A percentile compares a stretch with the other conserved stretches of the same genome.
phyloP scores from a whole-genome alignment of 2,888 invertebrate genomes.

The Epistrophe grossulariae region DNA sequence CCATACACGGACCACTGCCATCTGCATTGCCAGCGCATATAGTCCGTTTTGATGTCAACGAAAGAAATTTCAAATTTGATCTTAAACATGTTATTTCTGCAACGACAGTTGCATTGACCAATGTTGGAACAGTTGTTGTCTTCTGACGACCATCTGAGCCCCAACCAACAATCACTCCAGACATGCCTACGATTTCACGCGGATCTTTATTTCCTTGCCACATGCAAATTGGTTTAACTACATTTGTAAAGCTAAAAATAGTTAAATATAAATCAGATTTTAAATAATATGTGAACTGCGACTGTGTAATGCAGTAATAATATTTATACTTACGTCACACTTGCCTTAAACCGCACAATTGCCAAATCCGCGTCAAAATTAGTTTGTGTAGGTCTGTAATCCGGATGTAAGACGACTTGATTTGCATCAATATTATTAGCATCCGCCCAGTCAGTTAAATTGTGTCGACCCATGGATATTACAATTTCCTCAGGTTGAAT shows the following conservation, averaged over 20 bases:
- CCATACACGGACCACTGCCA: slow-evolving; percentile 82
- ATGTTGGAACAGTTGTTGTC: slow-evolving; percentile 82
- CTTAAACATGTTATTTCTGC: slow-evolving; percentile 84
- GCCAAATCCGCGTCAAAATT: slow-evolving; percentile 85
- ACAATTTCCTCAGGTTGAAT: slow-evolving; percentile 57
- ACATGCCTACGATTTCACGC: slow-evolving; percentile 81
- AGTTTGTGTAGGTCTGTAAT: slow-evolving; percentile 79
- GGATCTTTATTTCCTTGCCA: slow-evolving; percentile 80
- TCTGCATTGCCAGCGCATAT: slow-evolving; percentile 80
- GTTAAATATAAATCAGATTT: not conserved
- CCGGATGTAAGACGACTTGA: slow-evolving; percentile 81
- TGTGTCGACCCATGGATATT: slow-evolving; percentile 81
- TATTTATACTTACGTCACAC: slow-evolving; percentile 80
- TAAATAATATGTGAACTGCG: too few relatives aligned
- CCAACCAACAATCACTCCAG: slow-evolving; percentile 86
- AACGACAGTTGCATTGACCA: slow-evolving; percentile 84
- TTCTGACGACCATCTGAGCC: slow-evolving; percentile 82
- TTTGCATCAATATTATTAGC: slow-evolving; percentile 65
- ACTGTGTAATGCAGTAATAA: not conserved
- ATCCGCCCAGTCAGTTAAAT: slow-evolving; percentile 80
- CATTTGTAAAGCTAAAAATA: slow-evolving; percentile 76
- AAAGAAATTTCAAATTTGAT: slow-evolving; percentile 80
- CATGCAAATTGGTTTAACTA: slow-evolving; percentile 80
- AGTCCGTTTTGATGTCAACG: slow-evolving; percentile 78
- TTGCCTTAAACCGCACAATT: slow-evolving; percentile 82